A percentile compares a stretch with the other conserved stretches of the same genome.
Evolutionary conservation across 1,140 invertebrate genomes (phyloP).

Genomic region (Probaryconus sp.): DNA sequence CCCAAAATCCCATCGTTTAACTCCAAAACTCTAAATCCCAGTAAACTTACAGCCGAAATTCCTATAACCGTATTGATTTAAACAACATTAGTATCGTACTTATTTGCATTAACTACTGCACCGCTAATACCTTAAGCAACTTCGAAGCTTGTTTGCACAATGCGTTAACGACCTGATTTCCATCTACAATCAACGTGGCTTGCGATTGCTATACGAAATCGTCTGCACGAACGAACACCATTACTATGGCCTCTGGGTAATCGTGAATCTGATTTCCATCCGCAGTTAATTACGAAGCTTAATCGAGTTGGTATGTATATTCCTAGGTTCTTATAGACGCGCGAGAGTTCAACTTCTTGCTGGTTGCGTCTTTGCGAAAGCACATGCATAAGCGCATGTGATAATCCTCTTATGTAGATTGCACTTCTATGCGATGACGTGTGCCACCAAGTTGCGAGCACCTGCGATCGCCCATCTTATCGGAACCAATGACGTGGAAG

Average conservation of each 20-base stretch:
- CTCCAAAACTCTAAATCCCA: too few relatives aligned
- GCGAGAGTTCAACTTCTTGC: constrained; percentile 46
- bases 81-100: constrained; percentile 40
- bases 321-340: constrained; percentile 42
- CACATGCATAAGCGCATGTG: constrained; percentile 51
- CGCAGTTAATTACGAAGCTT: constrained; percentile 58
- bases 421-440: constrained; percentile 7
- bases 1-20: too few relatives aligned
- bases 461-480: neutral
- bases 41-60: too few relatives aligned
- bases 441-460: neutral
- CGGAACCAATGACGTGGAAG: constrained; percentile 18
- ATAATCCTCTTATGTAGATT: constrained; percentile 51
- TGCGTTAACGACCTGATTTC: constrained; percentile 61
- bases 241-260: constrained; percentile 47
- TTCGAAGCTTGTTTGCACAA: constrained; percentile 58
- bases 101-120: constrained; percentile 53
- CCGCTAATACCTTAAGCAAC: constrained; percentile 53
- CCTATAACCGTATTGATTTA: constrained; percentile 32
- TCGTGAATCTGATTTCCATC: constrained; percentile 62
- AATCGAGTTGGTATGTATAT: constrained; percentile 59
- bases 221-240: constrained; percentile 48
- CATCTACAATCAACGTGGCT: constrained; percentile 58
- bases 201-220: constrained; percentile 57
- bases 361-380: constrained; percentile 32